Percentiles rank a stretch among this genome's conserved stretches.
These are phyloP conservation scores for Conops quadrifasciatus DNA, from an alignment of 2,888 invertebrate genomes.

Conservation along the genomic window DNA sequence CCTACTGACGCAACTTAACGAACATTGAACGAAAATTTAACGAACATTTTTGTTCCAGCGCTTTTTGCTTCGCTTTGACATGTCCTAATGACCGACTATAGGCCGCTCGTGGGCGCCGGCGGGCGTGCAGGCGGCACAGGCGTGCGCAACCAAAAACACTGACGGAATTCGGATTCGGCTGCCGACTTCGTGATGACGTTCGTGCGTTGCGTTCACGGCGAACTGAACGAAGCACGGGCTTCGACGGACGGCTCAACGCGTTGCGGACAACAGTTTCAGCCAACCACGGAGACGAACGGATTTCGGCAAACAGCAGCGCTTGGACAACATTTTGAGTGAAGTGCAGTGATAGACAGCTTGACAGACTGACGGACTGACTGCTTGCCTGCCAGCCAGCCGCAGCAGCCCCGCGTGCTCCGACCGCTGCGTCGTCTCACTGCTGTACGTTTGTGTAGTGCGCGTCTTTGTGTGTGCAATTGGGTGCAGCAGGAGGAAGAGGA, in stretches of 20 bases:
- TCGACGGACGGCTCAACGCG: conserved; percentile 54
- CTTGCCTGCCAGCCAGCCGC: conserved; percentile 3
- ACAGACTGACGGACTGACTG: not conserved
- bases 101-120: not conserved
- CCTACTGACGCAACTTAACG: conserved; percentile 23
- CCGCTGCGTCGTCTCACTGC: conserved; percentile 15
- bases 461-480: conserved; percentile 3
- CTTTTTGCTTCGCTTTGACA: conserved; percentile 12
- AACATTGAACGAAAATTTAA: conserved; percentile 30
- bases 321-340: conserved; percentile 22
- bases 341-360: not conserved
- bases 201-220: conserved; percentile 11
- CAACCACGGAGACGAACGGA: conserved; percentile 66
- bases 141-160: no score
- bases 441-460: conserved; percentile 12
- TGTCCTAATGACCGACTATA: conserved; percentile 58
- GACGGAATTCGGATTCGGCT: not conserved
- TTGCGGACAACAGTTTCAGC: conserved; percentile 65
- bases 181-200: conserved; percentile 31
- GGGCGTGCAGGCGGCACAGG: not conserved
- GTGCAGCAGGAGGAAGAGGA: no score
- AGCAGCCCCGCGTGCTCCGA: conserved; percentile 24
- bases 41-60: conserved; percentile 18
- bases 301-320: conserved; percentile 59
- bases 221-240: conserved; percentile 61